Evolutionary conservation across 2,888 invertebrate species (phyloP), one percentile per base, ranked within the genome.

Genomic region (Venustoraphidia nigricollis): DNA sequence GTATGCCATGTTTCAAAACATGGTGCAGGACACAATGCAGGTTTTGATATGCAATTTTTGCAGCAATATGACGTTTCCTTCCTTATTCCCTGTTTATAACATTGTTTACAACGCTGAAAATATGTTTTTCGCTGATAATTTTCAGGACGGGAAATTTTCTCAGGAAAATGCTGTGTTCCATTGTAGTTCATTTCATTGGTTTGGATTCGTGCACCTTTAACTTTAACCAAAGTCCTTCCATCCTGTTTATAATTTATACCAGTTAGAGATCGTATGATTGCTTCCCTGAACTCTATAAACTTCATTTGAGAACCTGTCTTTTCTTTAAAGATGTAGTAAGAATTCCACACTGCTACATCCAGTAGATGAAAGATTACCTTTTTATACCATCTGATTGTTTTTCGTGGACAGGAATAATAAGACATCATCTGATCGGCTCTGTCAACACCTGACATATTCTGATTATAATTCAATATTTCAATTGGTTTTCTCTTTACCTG

Each of bases 361-460:
- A 56, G 45, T 17, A 54, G 35, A 48, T 56, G 57, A 50, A 57
- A 54, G 10, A 53, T 47, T n/a, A n/a, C n/a, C n/a, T n/a, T n/a
- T n/a, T n/a, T n/a, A n/a, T n/a, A n/a, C n/a, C n/a, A n/a, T n/a
- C n/a, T n/a, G n/a, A n/a, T n/a, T n/a, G n/a, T n/a, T n/a, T n/a
- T n/a, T n/a, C n/a, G n/a, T n/a, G n/a, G n/a, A n/a, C n/a, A n/a
- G n/a, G n/a, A n/a, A n/a, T n/a, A n/a, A n/a, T n/a, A n/a, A n/a
- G n/a, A n/a, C n/a, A n/a, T n/a, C n/a, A n/a, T n/a, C n/a, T n/a
- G n/a, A n/a, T n/a, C n/a, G n/a, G n/a, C n/a, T n/a, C n/a, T n/a
- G n/a, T n/a, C n/a, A n/a, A n/a, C n/a, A 37, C 55, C 54, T 47
- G 45, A 50, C 52, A 46, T n/a, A n/a, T n/a, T n/a, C n/a, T n/a